Base-by-base conservation (phyloP, 1,140 invertebrate genomes). In the Laupala kohalensis region DNA sequence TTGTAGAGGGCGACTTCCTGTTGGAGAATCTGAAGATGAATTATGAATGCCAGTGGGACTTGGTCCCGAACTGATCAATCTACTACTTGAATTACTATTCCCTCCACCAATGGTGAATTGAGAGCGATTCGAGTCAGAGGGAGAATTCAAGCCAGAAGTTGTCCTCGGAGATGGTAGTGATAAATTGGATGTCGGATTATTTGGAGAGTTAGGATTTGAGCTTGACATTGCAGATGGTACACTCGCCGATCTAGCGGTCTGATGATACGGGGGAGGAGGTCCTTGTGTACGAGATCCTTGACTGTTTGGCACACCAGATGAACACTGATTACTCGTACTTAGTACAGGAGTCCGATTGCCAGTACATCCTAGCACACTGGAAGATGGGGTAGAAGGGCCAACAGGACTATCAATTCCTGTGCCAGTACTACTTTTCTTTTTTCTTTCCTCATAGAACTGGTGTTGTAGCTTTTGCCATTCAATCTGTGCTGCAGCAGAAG, bases 381-480 rank as follows among this genome's bases (percentile, higher is more conserved):
- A n/a, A 28, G 67, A 19, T 67, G 65, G 25, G 26, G 30, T 27
- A 2, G 65, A 67, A 67, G 76, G 68, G 27, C 75, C 74, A 72
- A 69, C 69, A 73, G 76, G 72, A 76, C 75, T 76, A 77, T 74
- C 70, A 25, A 74, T 70, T 9, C 72, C 63, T 23, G 63, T 29
- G 65, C 79, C 79, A 5, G 81, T 80, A 79, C 81, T 81, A 71
- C 80, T 80, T 73, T 78, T 84, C 76, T 85, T 84, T 76, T 82
- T 83, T 73, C 84, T 83, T 66, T 86, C 90, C 75, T 93, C 92
- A 77, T 90, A 88, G 81, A 92, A 92, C 77, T 91, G 89, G 77
- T 91, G 87, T 77, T 95, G 93, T 68, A 96, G 81, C 80, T 95
- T 94, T 74, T 93, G 89, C 94, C 94, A 96, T 78, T 94, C 92